phyloP scores from a whole-genome alignment of 2,797 vertebrate genomes.

The Thaleichthys pacificus region DNA sequence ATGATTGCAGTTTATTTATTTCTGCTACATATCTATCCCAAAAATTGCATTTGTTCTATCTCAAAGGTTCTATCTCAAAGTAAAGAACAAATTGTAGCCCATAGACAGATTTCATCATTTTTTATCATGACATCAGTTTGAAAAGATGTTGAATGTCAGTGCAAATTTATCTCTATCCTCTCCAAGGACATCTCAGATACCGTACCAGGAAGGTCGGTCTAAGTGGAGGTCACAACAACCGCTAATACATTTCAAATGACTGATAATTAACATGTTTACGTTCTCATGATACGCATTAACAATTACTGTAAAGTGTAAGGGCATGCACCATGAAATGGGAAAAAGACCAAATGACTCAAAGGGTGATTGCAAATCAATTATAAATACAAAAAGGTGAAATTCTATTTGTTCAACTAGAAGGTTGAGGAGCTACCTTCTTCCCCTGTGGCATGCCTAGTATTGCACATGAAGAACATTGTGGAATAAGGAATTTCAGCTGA shows the following conservation, averaged over 20 bases:
- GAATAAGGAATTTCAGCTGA: no score
- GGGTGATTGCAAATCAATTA: conserved; percentile 44
- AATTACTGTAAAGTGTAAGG: conserved; percentile 27
- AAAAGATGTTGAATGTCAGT: conserved; percentile 41
- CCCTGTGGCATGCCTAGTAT: background rate
- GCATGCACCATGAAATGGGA: conserved; percentile 54
- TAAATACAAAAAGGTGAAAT: conserved; percentile 24
- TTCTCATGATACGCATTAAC: conserved; percentile 40
- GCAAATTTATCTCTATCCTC: conserved; percentile 38
- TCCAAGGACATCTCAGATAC: conserved; percentile 47
- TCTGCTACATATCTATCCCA: conserved; percentile 31
- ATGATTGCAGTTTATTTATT: conserved; percentile 58
- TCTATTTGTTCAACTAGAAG: conserved; percentile 22
- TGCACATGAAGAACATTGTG: background rate
- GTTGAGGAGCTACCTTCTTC: background rate
- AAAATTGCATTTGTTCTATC: conserved; percentile 38
- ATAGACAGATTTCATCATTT: conserved; percentile 53
- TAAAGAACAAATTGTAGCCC: conserved; percentile 28
- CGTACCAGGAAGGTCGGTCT: conserved; percentile 10
- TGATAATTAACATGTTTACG: conserved; percentile 41
- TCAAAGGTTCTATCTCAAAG: no score
- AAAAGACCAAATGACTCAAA: conserved; percentile 18
- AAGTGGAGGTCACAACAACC: conserved; percentile 11
- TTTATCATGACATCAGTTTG: conserved; percentile 43
- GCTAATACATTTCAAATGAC: conserved; percentile 5